These are phyloP conservation scores for Xiphophorus maculatus DNA, from an alignment of 2,113 vertebrate genomes.

Conservation along the genomic window DNA sequence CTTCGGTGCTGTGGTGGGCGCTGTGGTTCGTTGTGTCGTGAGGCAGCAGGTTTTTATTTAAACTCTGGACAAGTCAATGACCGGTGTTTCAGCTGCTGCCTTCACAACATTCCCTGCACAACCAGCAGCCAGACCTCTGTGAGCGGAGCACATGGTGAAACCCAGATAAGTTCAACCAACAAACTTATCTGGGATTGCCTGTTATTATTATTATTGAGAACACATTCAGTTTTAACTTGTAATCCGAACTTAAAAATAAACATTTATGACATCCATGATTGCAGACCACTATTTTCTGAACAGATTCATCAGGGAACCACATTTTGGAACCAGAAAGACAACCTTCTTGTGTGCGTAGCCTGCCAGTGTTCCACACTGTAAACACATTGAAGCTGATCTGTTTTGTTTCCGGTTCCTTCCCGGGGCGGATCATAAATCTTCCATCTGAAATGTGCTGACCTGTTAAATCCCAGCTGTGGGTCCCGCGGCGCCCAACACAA, in stretches of 20 bases:
- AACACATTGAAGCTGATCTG: constrained; percentile 42
- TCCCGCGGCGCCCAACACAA: constrained; percentile 44
- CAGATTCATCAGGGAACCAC: background rate
- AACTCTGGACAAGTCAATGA: too few relatives aligned
- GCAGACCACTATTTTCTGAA: background rate
- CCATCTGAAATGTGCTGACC: constrained; percentile 67
- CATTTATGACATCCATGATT: background rate
- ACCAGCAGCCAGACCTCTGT: too few relatives aligned
- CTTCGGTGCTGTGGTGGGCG: too few relatives aligned
- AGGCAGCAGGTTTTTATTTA: too few relatives aligned
- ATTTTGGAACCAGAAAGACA: constrained; percentile 1
- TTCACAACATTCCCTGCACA: too few relatives aligned
- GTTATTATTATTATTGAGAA: background rate
- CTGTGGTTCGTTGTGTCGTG: too few relatives aligned
- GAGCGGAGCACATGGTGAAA: too few relatives aligned
- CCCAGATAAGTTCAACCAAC: too few relatives aligned
- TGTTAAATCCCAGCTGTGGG: constrained; percentile 61
- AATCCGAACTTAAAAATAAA: background rate
- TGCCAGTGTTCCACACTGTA: constrained; percentile 28
- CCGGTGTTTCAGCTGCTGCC: too few relatives aligned
- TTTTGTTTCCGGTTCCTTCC: constrained; percentile 40
- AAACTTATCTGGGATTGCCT: too few relatives aligned
- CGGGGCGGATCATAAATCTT: constrained; percentile 39
- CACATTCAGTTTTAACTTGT: background rate
- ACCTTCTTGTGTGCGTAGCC: background rate